A percentile compares a stretch with the other conserved stretches of the same genome.
These are phyloP conservation scores for Papilio aristodemus DNA, from an alignment of 1,140 invertebrate genomes.

Conservation along the genomic window DNA sequence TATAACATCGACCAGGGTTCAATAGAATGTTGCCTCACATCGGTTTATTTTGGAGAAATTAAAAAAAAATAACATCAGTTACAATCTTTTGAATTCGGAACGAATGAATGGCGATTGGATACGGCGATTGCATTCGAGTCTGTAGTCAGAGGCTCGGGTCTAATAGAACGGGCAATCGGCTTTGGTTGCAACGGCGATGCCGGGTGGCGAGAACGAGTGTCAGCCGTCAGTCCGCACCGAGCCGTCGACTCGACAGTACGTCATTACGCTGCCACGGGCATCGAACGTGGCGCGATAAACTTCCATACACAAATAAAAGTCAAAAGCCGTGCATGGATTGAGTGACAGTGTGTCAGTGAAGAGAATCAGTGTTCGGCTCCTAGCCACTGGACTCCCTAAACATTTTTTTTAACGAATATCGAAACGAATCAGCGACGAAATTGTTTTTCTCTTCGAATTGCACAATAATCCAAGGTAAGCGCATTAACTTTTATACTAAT, in stretches of 20 bases:
- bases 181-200: conserved; percentile 42
- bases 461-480: conserved; percentile 40
- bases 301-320: conserved; percentile 45
- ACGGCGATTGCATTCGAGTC: conserved; percentile 36
- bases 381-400: conserved; percentile 51
- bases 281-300: conserved; percentile 60
- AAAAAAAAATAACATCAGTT: conserved; percentile 24
- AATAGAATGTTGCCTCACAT: conserved; percentile 13
- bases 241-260: conserved; percentile 59
- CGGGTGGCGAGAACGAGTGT: conserved; percentile 39
- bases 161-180: conserved; percentile 24
- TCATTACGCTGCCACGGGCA: conserved; percentile 48
- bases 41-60: background rate
- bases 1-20: background rate
- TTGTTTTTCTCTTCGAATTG: conserved; percentile 53
- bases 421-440: conserved; percentile 46
- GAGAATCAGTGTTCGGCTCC: conserved; percentile 59
- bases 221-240: conserved; percentile 60
- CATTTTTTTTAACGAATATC: conserved; percentile 38
- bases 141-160: conserved; percentile 11
- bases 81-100: conserved; percentile 36
- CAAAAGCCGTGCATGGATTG: conserved; percentile 61
- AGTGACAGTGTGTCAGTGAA: conserved; percentile 74
- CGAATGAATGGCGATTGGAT: conserved; percentile 39
- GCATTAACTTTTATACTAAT: conserved; percentile 11